Conservation (phyloP, 2,888 invertebrate species). For the Cataglyphis rosenhaueri region DNA sequence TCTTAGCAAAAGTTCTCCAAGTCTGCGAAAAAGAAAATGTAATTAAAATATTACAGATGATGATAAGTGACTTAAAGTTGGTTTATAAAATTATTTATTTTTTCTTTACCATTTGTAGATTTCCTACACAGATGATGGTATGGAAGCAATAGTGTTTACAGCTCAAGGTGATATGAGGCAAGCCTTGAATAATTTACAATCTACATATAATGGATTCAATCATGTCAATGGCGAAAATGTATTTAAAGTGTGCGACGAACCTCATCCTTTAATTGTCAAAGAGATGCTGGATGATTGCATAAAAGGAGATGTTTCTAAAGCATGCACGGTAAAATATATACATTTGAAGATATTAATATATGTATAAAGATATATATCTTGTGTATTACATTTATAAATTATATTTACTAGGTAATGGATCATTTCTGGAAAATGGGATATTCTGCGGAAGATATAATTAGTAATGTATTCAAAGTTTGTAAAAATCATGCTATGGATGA, state of each 20-base stretch:
- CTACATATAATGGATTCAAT: slow-evolving; percentile 96
- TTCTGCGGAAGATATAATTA: slow-evolving; percentile 98
- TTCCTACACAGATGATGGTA: slow-evolving; percentile 95
- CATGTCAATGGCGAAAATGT: slow-evolving; percentile 97
- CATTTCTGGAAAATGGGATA: slow-evolving; percentile 98
- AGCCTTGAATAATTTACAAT: slow-evolving; percentile 98
- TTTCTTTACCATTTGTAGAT: slow-evolving; percentile 85
- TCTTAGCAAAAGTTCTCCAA: slow-evolving; percentile 92
- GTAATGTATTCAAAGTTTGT: slow-evolving; percentile 97
- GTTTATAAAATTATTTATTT: background rate
- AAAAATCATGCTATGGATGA: slow-evolving; percentile 95
- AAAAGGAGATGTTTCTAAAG: slow-evolving; percentile 93
- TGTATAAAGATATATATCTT: background rate
- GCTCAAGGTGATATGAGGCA: slow-evolving; percentile 99
- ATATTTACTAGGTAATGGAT: slow-evolving; percentile 89
- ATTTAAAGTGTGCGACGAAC: slow-evolving; percentile 99
- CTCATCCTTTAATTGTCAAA: slow-evolving; percentile 97
- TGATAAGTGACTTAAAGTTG: background rate
- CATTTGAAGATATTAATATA: background rate
- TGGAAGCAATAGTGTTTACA: slow-evolving; percentile 98
- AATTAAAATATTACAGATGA: slow-evolving; percentile 55
- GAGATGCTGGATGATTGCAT: slow-evolving; percentile 95
- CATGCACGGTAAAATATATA: slow-evolving; percentile 88
- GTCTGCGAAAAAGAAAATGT: slow-evolving; percentile 92
- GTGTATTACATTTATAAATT: slow-evolving; percentile 27